These are phyloP conservation scores for Babylonia areolata DNA, from an alignment of 1,140 invertebrate genomes.

Conservation along the genomic window DNA sequence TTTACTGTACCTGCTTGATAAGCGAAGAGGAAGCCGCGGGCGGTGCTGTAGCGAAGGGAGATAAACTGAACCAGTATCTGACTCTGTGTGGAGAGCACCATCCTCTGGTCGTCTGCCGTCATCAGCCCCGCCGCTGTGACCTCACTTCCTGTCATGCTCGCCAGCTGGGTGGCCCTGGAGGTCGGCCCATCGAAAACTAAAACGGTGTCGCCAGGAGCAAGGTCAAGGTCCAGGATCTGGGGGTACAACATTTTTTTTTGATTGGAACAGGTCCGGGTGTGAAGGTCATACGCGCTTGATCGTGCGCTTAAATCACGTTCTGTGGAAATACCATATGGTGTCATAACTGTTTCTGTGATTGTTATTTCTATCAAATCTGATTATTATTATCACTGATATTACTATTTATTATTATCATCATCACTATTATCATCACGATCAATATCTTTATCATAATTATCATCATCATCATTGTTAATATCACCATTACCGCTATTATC, in stretches of 20 bases:
- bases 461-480: too few relatives aligned
- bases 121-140: conserved; percentile 2
- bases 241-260: conserved; percentile 7
- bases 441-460: too few relatives aligned
- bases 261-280: too few relatives aligned
- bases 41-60: neutral
- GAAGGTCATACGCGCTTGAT: too few relatives aligned
- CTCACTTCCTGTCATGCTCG: conserved; percentile 35
- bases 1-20: conserved; percentile 42
- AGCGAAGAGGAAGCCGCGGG: conserved; percentile 42
- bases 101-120: neutral
- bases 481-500: too few relatives aligned
- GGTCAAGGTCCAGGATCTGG: conserved; percentile 50
- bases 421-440: too few relatives aligned
- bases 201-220: conserved; percentile 41
- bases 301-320: too few relatives aligned
- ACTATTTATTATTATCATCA: too few relatives aligned
- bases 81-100: conserved; percentile 48
- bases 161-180: conserved; percentile 27
- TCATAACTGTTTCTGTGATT: too few relatives aligned
- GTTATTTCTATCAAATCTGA: too few relatives aligned
- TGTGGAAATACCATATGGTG: too few relatives aligned
- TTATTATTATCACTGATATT: too few relatives aligned
- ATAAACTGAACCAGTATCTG: conserved; percentile 41
- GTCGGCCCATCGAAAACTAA: conserved; percentile 43